Conservation (phyloP, 2,113 vertebrate genomes). For the Suncus etruscus region DNA sequence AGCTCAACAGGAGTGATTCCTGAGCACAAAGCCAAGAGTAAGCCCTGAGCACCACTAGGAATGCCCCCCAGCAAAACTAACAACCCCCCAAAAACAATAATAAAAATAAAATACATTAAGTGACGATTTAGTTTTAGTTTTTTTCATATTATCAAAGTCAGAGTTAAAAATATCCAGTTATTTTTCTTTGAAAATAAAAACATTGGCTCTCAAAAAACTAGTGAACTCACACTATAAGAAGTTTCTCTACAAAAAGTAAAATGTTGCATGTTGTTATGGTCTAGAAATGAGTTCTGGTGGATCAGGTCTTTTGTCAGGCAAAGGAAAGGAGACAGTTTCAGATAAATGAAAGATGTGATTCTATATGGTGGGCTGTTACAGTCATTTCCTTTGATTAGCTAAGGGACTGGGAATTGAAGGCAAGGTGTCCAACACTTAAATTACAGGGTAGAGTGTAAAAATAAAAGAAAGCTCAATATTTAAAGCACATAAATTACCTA, state of each 20-base stretch:
- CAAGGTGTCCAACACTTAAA: background rate
- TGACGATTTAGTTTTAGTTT: constrained; percentile 21
- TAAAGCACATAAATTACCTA: background rate
- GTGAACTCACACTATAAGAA: background rate
- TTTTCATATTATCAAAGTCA: background rate
- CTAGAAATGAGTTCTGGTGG: background rate
- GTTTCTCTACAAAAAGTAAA: background rate
- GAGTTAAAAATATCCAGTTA: background rate
- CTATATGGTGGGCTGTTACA: background rate
- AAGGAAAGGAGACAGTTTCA: background rate
- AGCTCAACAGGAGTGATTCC: no score
- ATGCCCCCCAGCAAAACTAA: no score
- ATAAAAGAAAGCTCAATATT: background rate
- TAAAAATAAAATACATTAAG: constrained; percentile 9
- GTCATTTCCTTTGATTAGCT: background rate
- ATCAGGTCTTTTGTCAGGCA: background rate
- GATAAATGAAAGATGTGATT: background rate
- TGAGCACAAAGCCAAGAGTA: no score
- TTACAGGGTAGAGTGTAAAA: constrained; percentile 30
- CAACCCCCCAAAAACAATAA: background rate
- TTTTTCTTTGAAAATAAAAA: background rate
- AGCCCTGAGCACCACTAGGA: no score
- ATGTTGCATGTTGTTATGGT: background rate
- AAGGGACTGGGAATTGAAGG: background rate
- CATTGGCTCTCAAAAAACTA: background rate